Base-by-base conservation (phyloP, 1,140 invertebrate genomes). In the Scaptomyza hsui region DNA sequence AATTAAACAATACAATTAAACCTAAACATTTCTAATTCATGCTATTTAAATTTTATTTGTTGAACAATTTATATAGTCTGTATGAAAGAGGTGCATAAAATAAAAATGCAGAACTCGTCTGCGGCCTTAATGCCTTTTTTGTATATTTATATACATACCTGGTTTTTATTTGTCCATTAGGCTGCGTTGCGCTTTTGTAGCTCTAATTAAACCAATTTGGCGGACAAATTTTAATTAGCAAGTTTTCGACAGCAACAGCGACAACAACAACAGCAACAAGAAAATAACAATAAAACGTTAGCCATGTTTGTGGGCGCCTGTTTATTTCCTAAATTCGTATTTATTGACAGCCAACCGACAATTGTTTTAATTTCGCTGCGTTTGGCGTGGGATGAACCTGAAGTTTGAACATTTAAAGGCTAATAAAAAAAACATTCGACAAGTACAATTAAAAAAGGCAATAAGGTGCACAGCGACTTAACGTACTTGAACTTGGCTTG, bases 381-480 rank as follows among this genome's bases (percentile, higher is more conserved):
- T 29, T 42, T 61, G 21, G 7, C 15, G 15, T 1, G 19, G 7
- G 7, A 1, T n/a, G 4, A n/a, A 9, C 9, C 10, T 3, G 21
- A n/a, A 32, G 12, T 7, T 7, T 15, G 41, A 70, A 51, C 81
- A 78, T 78, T 86, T 86, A 86, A 77, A 81, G 68, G 67, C 61
- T 57, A 67, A 82, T 88, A 75, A 88, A 88, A 85, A 88, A 78
- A 68, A 29, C 44, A 88, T 88, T 78, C 72, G 56, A 51, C 67
- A 75, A 70, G 82, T 60, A 49, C 82, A 88, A 88, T 88, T 88
- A 88, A 88, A 88, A 88, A 76, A 70, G 75, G 75, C 64, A 88
- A 81, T 74, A 57, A 86, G 78, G 71, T 57, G 37, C 48, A 57
- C 41, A 59, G 44, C 45, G 52, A 19, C 53, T 64, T 75, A 71